Percentiles rank a stretch among this genome's conserved stretches.
phyloP scores from a whole-genome alignment of 2,797 vertebrate genomes.

The Ambastaia sidthimunki region DNA sequence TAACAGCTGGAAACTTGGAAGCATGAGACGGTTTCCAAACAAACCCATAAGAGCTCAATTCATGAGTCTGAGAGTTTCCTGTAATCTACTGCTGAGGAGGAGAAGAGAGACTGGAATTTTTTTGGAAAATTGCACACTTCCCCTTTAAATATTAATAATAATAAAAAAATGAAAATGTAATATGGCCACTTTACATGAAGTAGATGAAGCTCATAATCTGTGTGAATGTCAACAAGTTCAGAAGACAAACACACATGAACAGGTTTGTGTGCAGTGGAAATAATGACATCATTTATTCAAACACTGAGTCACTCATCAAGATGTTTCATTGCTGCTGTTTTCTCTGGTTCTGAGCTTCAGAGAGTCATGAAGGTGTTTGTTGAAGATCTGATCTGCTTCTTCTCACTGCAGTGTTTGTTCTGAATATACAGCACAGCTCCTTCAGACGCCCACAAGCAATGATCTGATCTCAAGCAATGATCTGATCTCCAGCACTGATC shows the following conservation, averaged over 20 bases:
- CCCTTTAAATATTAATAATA: no score
- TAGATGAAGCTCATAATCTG: no score
- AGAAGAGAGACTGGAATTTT: neutral
- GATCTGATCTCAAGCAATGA: no score
- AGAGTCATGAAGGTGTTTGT: neutral
- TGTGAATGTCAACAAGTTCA: no score
- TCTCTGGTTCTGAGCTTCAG: slow-evolving; percentile 9
- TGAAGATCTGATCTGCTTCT: neutral
- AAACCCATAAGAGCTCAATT: slow-evolving; percentile 9
- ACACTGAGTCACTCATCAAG: neutral
- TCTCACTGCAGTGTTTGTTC: neutral
- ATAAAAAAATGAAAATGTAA: no score
- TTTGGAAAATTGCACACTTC: no score
- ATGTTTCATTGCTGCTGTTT: neutral
- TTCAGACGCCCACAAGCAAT: neutral
- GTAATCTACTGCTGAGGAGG: neutral
- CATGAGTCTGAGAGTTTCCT: slow-evolving; percentile 2
- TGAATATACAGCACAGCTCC: neutral
- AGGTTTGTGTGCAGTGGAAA: neutral
- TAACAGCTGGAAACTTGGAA: slow-evolving; percentile 24
- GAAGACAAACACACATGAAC: neutral
- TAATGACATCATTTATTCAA: neutral
- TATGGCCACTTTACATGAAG: no score
- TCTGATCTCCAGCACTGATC: no score
- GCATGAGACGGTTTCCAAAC: slow-evolving; percentile 15